Percentiles rank a stretch among this genome's conserved stretches.
Conservation (phyloP, 2,888 invertebrate genomes). For the Nomada fucata region DNA sequence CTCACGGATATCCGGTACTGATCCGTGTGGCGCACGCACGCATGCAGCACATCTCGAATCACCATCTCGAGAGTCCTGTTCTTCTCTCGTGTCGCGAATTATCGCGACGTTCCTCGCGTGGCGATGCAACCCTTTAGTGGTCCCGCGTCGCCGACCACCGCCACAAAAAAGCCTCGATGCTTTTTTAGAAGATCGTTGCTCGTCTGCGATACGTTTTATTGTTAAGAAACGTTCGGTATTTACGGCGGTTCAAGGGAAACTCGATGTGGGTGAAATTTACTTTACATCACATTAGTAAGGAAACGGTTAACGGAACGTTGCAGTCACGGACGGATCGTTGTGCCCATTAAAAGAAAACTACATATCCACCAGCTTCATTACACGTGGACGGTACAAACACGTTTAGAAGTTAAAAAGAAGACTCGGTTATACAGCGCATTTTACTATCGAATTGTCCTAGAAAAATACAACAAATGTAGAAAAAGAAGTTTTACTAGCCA, state of each 20-base stretch:
- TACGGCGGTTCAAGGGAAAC: neutral
- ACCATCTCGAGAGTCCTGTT: constrained; percentile 42
- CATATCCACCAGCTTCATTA: too few species aligned
- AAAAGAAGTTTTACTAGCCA: neutral
- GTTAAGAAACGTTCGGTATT: too few species aligned
- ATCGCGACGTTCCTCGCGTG: neutral
- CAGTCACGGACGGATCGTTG: too few species aligned
- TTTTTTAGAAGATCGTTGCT: constrained; percentile 30
- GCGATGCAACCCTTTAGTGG: constrained; percentile 2
- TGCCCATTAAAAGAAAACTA: too few species aligned
- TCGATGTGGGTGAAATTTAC: too few species aligned
- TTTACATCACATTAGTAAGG: too few species aligned
- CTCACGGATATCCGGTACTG: constrained; percentile 81
- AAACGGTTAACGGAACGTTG: too few species aligned
- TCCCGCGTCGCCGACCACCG: constrained; percentile 17
- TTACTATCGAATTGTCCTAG: too few species aligned
- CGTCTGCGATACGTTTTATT: constrained; percentile 8
- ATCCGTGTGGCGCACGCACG: constrained; percentile 57
- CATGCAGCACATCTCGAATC: constrained; percentile 57
- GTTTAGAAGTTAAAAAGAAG: too few species aligned
- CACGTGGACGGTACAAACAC: too few species aligned
- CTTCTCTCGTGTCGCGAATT: neutral
- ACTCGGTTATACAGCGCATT: too few species aligned
- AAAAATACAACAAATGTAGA: too few species aligned
- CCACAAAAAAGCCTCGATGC: constrained; percentile 24